phyloP scores from a whole-genome alignment of 2,797 vertebrate species.

The Gymnoscopelus microlampas region DNA sequence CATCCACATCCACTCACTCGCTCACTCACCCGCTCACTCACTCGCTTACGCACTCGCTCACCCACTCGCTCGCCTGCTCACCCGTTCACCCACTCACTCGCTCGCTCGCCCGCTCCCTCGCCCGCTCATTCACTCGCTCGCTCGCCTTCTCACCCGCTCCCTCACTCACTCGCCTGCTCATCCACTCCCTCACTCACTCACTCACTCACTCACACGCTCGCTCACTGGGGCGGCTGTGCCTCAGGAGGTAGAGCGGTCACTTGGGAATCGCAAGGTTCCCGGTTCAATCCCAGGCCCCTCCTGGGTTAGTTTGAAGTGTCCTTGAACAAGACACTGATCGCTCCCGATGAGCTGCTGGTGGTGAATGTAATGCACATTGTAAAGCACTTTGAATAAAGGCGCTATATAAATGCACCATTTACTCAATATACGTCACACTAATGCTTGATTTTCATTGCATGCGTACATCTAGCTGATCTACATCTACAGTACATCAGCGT shows the following conservation, averaged over 20 bases:
- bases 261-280: too few relatives aligned
- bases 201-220: background rate
- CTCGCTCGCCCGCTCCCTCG: background rate
- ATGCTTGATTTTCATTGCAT: background rate
- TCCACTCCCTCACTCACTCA: background rate
- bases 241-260: too few relatives aligned
- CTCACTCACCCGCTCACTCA: background rate
- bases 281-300: too few relatives aligned
- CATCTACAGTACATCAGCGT: too few relatives aligned
- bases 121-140: background rate
- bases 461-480: background rate
- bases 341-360: too few relatives aligned
- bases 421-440: too few relatives aligned
- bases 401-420: too few relatives aligned
- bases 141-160: background rate
- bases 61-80: background rate
- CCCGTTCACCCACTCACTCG: background rate
- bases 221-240: too few relatives aligned
- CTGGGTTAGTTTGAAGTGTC: too few relatives aligned
- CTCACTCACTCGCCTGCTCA: background rate
- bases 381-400: too few relatives aligned
- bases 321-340: too few relatives aligned
- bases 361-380: too few relatives aligned
- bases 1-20: background rate
- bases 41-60: background rate